Percentiles rank a stretch among this genome's conserved stretches.
These are phyloP conservation scores for Capitulum mitella DNA, from an alignment of 2,888 invertebrate species.

Conservation along the genomic window DNA sequence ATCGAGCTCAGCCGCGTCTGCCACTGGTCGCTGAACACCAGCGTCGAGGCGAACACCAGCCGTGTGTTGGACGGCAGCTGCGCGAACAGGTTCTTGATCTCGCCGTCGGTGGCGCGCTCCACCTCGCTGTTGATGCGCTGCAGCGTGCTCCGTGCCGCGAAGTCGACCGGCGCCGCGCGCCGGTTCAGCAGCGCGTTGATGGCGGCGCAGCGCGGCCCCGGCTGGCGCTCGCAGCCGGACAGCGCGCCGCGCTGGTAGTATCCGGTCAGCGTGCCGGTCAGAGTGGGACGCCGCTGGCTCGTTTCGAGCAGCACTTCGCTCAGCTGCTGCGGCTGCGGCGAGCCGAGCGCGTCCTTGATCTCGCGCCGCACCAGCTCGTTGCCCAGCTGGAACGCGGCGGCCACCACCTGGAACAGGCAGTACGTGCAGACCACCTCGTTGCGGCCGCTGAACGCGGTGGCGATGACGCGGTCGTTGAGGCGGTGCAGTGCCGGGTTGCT, in stretches of 20 bases:
- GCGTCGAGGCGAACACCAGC: slow-evolving; percentile 9
- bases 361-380: not conserved
- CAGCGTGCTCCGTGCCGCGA: not conserved
- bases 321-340: not conserved
- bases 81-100: not conserved
- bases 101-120: slow-evolving; percentile 4
- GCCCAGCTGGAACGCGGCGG: not conserved
- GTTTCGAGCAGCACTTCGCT: not conserved
- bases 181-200: not conserved
- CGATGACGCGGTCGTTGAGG: slow-evolving; percentile 12
- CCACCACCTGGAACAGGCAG: slow-evolving; percentile 7
- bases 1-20: not conserved
- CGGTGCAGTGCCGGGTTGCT: slow-evolving; percentile 3
- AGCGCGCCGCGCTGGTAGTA: not conserved
- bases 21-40: slow-evolving; percentile 7
- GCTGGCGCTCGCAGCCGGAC: not conserved
- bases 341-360: not conserved
- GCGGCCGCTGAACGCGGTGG: not conserved
- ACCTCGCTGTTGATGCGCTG: not conserved
- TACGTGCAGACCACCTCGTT: slow-evolving; percentile 17
- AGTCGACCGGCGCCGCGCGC: not conserved
- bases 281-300: not conserved
- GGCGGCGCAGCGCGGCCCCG: not conserved
- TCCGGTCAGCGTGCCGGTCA: not conserved
- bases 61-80: not conserved